phyloP scores from a whole-genome alignment of 1,140 invertebrate genomes.

The Phocides pigmalion region DNA sequence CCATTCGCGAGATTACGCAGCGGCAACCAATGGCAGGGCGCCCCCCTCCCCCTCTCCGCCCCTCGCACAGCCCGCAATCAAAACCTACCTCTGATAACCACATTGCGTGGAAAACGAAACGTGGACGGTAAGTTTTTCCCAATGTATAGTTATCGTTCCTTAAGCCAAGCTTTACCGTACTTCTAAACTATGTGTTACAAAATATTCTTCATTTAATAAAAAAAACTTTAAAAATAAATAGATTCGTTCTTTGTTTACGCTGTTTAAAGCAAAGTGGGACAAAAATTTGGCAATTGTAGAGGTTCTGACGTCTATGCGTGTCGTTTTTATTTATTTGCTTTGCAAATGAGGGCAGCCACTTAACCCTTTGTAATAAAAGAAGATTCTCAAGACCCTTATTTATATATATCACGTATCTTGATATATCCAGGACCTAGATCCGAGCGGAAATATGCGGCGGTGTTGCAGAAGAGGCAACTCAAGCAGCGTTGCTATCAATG shows the following conservation, averaged over 20 bases:
- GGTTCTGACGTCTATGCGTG: background rate
- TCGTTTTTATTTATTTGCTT: background rate
- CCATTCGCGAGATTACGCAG: conserved; percentile 48
- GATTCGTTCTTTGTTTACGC: background rate
- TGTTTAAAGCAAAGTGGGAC: background rate
- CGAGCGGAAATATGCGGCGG: conserved; percentile 3
- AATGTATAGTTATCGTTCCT: background rate
- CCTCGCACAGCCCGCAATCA: conserved; percentile 41
- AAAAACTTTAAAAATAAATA: background rate
- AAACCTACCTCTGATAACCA: conserved; percentile 48
- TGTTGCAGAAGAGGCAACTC: background rate
- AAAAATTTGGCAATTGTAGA: background rate
- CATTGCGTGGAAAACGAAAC: conserved; percentile 39
- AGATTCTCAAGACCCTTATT: background rate
- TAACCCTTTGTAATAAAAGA: background rate
- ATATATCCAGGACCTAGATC: background rate
- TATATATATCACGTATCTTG: conserved; percentile 6
- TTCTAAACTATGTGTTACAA: background rate
- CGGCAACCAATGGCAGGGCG: conserved; percentile 38
- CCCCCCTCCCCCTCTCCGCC: conserved; percentile 30
- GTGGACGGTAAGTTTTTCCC: conserved; percentile 34
- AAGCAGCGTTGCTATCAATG: conserved; percentile 37
- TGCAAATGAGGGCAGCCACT: background rate
- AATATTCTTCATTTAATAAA: background rate
- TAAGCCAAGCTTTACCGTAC: background rate